Conservation (phyloP, 1,140 invertebrate genomes). For the Scaptomyza montana region DNA sequence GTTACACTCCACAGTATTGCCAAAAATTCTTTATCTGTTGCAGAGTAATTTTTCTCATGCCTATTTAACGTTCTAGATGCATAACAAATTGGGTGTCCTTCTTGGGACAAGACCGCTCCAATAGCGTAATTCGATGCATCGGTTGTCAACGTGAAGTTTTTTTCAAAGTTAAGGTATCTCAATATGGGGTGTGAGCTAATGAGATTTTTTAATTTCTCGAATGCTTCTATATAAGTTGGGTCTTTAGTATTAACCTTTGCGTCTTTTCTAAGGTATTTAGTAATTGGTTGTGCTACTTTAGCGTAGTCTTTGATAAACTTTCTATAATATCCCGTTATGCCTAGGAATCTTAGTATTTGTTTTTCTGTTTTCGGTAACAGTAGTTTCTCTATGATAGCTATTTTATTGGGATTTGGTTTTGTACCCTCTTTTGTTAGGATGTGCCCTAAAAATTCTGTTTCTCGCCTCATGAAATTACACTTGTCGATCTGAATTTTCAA, state of each 20-base stretch:
- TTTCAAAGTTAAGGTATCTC: conserved; percentile 10
- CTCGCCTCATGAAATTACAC: conserved; percentile 27
- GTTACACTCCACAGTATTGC: conserved; percentile 8
- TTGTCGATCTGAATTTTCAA: conserved; percentile 23
- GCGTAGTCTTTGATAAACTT: conserved; percentile 16
- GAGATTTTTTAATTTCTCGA: conserved; percentile 26
- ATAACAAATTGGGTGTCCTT: conserved; percentile 29
- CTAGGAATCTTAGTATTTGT: conserved; percentile 18
- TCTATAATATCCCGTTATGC: conserved; percentile 14
- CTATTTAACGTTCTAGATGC: conserved; percentile 27
- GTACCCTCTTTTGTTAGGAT: not conserved
- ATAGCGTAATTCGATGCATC: conserved; percentile 12
- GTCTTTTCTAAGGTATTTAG: conserved; percentile 28
- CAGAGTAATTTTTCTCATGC: not conserved
- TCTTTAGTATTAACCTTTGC: conserved; percentile 22
- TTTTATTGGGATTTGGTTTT: conserved; percentile 29
- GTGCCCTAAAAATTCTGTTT: conserved; percentile 29
- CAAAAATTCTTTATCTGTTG: conserved; percentile 13
- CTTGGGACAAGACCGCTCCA: conserved; percentile 12
- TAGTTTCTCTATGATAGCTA: not conserved
- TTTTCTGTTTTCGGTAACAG: conserved; percentile 4
- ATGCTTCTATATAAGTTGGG: conserved; percentile 23
- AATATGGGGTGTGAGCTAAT: not conserved
- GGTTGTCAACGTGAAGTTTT: conserved; percentile 13
- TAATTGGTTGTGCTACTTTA: conserved; percentile 9